phyloP scores from a whole-genome alignment of 2,113 vertebrate species.

The Enhydra lutris region DNA sequence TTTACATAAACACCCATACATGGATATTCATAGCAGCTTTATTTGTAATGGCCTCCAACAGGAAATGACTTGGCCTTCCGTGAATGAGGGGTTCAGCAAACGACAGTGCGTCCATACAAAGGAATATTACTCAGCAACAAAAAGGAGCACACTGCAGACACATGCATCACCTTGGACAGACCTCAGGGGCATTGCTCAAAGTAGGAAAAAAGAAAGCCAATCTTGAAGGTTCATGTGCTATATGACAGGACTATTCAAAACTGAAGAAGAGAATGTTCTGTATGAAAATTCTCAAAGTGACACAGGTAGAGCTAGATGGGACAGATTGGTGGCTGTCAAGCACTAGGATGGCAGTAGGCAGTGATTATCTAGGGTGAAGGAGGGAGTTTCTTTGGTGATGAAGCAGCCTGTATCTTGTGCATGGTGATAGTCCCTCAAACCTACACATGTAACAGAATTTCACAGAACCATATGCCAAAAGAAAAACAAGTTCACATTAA shows the following conservation, averaged over 20 bases:
- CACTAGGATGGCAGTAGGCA: not conserved
- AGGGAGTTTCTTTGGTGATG: not conserved
- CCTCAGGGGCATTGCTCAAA: not conserved
- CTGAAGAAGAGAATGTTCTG: not conserved
- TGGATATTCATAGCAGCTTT: not conserved
- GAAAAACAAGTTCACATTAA: not conserved
- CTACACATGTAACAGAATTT: not conserved
- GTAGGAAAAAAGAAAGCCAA: not conserved
- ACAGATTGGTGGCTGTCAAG: not conserved
- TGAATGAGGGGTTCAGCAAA: not conserved
- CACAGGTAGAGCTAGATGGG: not conserved
- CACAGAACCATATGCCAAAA: not conserved
- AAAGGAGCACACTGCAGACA: not conserved
- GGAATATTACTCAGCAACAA: not conserved
- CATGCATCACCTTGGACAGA: not conserved
- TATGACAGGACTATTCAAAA: not conserved
- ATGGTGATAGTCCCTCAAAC: not conserved
- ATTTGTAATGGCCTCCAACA: not conserved
- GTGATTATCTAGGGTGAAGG: not conserved
- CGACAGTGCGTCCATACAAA: accelerated
- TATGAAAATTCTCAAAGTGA: not conserved
- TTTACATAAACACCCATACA: not conserved
- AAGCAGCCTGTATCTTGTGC: not conserved
- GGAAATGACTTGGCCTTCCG: not conserved
- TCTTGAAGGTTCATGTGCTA: not conserved